Conservation (phyloP, 1,140 invertebrate species). For the Drosophila kikkawai region DNA sequence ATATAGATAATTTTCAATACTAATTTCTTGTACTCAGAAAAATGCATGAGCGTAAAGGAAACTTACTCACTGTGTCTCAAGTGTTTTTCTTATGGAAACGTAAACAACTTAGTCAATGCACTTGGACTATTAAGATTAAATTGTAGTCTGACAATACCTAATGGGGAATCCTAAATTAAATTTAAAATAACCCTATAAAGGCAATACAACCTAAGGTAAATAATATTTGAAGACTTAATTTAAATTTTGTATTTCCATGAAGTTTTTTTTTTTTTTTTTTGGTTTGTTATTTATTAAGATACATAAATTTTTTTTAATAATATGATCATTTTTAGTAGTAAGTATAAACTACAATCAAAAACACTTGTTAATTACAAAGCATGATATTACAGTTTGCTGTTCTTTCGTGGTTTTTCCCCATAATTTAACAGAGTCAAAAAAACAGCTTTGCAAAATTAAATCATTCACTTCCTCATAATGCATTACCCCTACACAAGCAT, state of each 20-base stretch:
- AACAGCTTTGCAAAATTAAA: conserved; percentile 6
- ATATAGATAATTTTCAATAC: conserved; percentile 23
- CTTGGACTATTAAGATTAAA: neutral
- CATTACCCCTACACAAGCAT: conserved; percentile 21
- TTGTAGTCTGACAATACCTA: neutral
- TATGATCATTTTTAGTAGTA: no score
- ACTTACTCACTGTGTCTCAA: neutral
- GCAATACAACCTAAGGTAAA: neutral
- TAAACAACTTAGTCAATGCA: conserved; percentile 31
- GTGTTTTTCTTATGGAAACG: conserved; percentile 5
- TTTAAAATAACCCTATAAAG: neutral
- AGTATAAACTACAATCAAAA: neutral
- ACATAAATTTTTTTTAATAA: neutral
- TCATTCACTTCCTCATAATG: conserved; percentile 37
- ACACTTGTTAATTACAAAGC: neutral
- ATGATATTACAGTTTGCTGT: neutral
- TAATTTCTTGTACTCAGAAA: conserved; percentile 31
- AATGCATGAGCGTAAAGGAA: neutral
- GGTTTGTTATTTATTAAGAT: neutral
- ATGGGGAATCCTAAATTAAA: conserved; percentile 1
- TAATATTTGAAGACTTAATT: neutral
- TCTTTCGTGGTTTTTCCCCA: neutral
- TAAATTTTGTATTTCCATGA: neutral
- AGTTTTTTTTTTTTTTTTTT: neutral
- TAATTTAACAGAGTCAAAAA: neutral